phyloP scores from a whole-genome alignment of 2,888 invertebrate species.

The Brassicogethes aeneus region DNA sequence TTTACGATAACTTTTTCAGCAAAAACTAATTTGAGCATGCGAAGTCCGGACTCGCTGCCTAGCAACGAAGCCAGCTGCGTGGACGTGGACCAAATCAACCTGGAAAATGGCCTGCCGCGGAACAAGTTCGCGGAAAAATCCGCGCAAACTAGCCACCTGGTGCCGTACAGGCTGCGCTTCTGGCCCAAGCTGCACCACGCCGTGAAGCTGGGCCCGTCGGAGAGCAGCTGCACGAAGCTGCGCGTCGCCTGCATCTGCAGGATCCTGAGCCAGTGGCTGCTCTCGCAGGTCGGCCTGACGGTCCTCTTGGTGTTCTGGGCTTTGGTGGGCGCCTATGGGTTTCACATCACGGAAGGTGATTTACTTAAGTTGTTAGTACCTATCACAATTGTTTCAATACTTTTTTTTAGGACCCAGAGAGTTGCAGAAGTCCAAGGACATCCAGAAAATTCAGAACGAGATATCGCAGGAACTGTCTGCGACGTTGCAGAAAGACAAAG shows the following conservation, averaged over 20 bases:
- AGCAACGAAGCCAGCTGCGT: conserved; percentile 30
- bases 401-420: conserved; percentile 49
- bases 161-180: conserved; percentile 48
- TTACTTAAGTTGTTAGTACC: conserved; percentile 4
- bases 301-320: conserved; percentile 54
- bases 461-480: conserved; percentile 55
- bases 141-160: conserved; percentile 42
- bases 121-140: conserved; percentile 33
- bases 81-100: conserved; percentile 34
- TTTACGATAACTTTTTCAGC: too few species aligned
- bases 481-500: conserved; percentile 50
- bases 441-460: conserved; percentile 51
- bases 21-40: too few species aligned
- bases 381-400: neutral
- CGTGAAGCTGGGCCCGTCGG: conserved; percentile 33
- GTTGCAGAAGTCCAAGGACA: conserved; percentile 44
- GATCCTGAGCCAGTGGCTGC: conserved; percentile 43
- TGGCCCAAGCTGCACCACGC: conserved; percentile 34
- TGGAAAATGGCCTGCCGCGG: conserved; percentile 30
- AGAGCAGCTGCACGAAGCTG: conserved; percentile 27
- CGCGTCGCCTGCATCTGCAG: conserved; percentile 37
- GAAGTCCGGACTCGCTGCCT: too few species aligned
- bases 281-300: conserved; percentile 52
- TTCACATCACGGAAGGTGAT: conserved; percentile 57
- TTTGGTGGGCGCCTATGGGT: conserved; percentile 51